Evolutionary conservation across 1,140 invertebrate genomes (phyloP).

Genomic region (Nephila pilipes): DNA sequence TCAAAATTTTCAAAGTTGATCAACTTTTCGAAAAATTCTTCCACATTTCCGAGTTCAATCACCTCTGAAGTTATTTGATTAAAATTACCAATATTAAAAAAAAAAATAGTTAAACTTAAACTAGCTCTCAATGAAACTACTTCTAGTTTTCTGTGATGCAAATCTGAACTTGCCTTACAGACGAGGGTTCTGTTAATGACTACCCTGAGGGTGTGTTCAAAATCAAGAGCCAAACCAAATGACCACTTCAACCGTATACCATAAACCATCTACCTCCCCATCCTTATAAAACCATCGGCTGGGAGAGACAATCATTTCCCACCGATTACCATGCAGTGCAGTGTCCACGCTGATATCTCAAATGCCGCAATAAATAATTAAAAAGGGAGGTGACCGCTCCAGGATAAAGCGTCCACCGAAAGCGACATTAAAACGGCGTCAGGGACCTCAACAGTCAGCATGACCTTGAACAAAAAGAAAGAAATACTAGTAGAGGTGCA

Average conservation of each 20-base stretch:
- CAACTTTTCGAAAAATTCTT: too few species aligned
- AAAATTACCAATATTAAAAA: too few species aligned
- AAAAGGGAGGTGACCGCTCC: conserved; percentile 25
- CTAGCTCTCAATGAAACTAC: too few species aligned
- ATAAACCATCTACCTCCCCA: neutral
- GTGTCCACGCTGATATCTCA: neutral
- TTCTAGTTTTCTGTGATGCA: neutral
- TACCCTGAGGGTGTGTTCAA: neutral
- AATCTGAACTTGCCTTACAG: neutral
- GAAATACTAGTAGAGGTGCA: neutral
- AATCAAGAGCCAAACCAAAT: neutral
- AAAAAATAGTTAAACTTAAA: too few species aligned
- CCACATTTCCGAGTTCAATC: too few species aligned
- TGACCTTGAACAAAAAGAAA: conserved; percentile 26
- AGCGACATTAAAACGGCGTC: conserved; percentile 37
- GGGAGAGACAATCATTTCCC: neutral
- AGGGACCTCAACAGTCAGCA: conserved; percentile 11
- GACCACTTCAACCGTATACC: neutral
- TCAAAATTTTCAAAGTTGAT: too few species aligned
- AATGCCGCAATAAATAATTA: conserved; percentile 25
- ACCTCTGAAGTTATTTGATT: too few species aligned
- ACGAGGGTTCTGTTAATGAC: neutral
- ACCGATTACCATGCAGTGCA: neutral
- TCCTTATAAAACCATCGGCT: neutral
- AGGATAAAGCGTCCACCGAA: neutral